These are phyloP conservation scores for Mythimna albipuncta DNA, from an alignment of 2,888 invertebrate genomes.

Conservation along the genomic window DNA sequence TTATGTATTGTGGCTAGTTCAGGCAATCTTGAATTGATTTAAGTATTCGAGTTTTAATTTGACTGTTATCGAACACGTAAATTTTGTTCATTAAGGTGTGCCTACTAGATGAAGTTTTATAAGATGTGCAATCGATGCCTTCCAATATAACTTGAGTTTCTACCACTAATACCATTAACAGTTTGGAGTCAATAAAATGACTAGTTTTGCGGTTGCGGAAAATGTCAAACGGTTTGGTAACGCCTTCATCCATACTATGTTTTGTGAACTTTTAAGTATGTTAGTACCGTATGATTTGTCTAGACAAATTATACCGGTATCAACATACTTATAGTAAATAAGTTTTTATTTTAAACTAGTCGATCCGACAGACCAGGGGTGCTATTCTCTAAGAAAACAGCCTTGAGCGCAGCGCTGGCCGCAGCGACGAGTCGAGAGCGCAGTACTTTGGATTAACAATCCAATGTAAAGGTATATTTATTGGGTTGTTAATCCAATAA, in stretches of 20 bases:
- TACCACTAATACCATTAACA: not conserved
- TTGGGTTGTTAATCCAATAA: no score
- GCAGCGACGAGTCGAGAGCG: no score
- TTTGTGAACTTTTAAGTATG: not conserved
- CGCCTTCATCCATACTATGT: not conserved
- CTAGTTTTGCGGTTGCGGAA: slow-evolving; percentile 30
- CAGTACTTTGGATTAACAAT: no score
- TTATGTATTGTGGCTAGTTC: not conserved
- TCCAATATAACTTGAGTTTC: slow-evolving; percentile 6
- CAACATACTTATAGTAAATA: not conserved
- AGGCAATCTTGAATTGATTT: not conserved
- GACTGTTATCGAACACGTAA: not conserved
- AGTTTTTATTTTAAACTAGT: not conserved
- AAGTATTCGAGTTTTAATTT: no score
- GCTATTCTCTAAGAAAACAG: no score
- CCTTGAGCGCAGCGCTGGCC: no score
- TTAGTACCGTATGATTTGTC: not conserved
- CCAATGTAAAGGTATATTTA: no score
- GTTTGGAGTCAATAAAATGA: slow-evolving; percentile 15
- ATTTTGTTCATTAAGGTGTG: slow-evolving; percentile 4
- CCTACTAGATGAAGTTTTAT: not conserved
- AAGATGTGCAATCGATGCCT: slow-evolving; percentile 3
- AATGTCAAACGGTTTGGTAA: slow-evolving; percentile 38
- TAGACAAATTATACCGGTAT: not conserved
- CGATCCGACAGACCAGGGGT: no score